Percentiles rank a stretch among this genome's conserved stretches.
Evolutionary conservation across 2,888 invertebrate genomes (phyloP).

Genomic region (Rhingia campestris): DNA sequence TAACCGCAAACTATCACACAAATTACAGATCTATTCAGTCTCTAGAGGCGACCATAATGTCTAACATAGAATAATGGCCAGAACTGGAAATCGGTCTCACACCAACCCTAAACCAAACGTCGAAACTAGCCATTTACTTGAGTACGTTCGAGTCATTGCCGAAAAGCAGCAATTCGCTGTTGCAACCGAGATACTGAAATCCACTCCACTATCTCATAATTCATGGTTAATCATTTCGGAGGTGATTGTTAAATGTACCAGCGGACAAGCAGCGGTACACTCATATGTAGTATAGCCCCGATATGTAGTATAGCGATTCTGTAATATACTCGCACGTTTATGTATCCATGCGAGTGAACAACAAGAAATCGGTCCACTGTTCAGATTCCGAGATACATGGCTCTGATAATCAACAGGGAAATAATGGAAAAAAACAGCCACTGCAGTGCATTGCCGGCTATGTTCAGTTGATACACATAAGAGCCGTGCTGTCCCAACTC

Average conservation of each 20-base stretch:
- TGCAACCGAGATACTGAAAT: constrained; percentile 12
- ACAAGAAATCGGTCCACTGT: constrained; percentile 25
- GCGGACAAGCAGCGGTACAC: constrained; percentile 18
- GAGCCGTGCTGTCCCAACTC: constrained; percentile 70
- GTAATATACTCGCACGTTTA: constrained; percentile 32
- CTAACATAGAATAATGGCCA: constrained; percentile 27
- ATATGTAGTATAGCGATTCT: constrained; percentile 44
- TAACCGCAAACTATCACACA: neutral
- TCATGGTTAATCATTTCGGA: constrained; percentile 65
- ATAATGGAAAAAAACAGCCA: constrained; percentile 38
- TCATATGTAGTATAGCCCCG: constrained; percentile 14
- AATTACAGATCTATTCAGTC: neutral
- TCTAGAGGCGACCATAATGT: neutral
- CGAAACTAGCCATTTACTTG: neutral
- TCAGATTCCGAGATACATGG: constrained; percentile 52
- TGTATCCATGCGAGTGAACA: constrained; percentile 34
- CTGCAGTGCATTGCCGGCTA: neutral
- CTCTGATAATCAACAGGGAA: constrained; percentile 52
- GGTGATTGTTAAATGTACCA: constrained; percentile 62
- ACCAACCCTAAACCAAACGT: neutral
- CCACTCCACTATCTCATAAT: constrained; percentile 43
- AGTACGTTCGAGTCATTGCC: neutral
- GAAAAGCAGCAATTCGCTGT: neutral
- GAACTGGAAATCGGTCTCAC: constrained; percentile 18
- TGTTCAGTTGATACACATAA: constrained; percentile 34